Base-by-base conservation (phyloP, 2,113 vertebrate genomes). In the Oenanthe melanoleuca region DNA sequence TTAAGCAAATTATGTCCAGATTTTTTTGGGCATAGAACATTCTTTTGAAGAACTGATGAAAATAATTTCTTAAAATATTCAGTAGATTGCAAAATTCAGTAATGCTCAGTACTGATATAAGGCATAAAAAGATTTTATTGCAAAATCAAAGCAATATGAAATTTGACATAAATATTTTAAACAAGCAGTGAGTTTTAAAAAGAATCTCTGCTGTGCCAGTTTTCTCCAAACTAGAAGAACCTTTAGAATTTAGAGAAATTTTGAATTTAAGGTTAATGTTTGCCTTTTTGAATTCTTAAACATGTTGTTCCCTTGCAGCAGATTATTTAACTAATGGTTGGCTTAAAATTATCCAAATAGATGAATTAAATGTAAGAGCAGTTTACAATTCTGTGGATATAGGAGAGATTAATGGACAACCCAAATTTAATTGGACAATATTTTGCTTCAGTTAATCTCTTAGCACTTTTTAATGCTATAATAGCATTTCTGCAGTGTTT, bases 41-140 rank as follows among this genome's bases (percentile, higher is more conserved):
- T 86, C 64, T 81, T 34, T 77, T 77, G 82, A 50, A 73, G 78
- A 75, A 81, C 80, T 44, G 74, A 71, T 80, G 87, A 33, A 94
- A 92, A 55, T n/a, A 19, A 87, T 53, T 50, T 91, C 71, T 89
- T 47, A 37, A 91, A 93, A 42, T 85, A 65, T 77, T 94, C 83
- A 77, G 34, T 17, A 12, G 33, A 3, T 86, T 47, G 53, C 63
- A 91, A 75, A 74, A 81, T 47, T 66, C 47, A n/a, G 53, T 88
- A 70, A 37, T 15, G 9, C 82, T 97, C 82, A 86, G 47, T 52
- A 53, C 12, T 89, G 61, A 66, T 69, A 1, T n/a, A 61, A 61
- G 50, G 33, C 0, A 2, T 78, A 88, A 79, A 80, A 66, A 44
- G 57, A 67, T 75, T 90, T 89, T 75, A 69, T 64, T 52, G 71